These are phyloP conservation scores for Mesorhabditis sp. DNA, from an alignment of 2,888 invertebrate genomes.

Conservation along the genomic window DNA sequence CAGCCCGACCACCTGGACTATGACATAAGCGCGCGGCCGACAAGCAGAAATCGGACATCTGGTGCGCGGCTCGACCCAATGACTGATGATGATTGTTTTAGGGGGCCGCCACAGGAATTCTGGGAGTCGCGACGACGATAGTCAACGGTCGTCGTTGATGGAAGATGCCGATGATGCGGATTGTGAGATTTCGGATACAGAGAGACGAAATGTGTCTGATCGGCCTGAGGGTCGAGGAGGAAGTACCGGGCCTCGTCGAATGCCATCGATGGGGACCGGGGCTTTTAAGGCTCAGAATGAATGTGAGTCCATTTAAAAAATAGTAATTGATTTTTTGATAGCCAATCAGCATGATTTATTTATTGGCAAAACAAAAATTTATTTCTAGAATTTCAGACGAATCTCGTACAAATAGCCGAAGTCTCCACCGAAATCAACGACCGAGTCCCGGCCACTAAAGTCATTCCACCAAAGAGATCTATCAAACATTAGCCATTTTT, in stretches of 20 bases:
- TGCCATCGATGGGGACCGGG: slow-evolving; percentile 36
- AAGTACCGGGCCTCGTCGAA: slow-evolving; percentile 25
- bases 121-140: slow-evolving; percentile 39
- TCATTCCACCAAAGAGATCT: too few relatives aligned
- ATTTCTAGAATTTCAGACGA: background rate
- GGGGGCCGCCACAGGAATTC: slow-evolving; percentile 22
- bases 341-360: too few relatives aligned
- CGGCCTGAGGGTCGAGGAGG: background rate
- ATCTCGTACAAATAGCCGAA: background rate
- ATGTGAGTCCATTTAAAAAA: slow-evolving; percentile 7
- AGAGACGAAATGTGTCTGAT: background rate
- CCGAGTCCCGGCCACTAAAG: too few relatives aligned
- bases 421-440: too few relatives aligned
- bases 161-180: slow-evolving; percentile 27
- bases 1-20: background rate
- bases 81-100: slow-evolving; percentile 5
- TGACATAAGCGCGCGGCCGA: slow-evolving; percentile 23
- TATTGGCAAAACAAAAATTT: background rate
- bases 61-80: slow-evolving; percentile 14
- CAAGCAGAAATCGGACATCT: slow-evolving; percentile 34
- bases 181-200: background rate
- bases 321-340: too few relatives aligned
- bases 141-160: slow-evolving; percentile 41
- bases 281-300: slow-evolving; percentile 24
- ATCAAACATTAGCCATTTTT: too few relatives aligned